Base-by-base conservation (phyloP, 2,888 invertebrate species). In the Dasysyrphus albostriatus region DNA sequence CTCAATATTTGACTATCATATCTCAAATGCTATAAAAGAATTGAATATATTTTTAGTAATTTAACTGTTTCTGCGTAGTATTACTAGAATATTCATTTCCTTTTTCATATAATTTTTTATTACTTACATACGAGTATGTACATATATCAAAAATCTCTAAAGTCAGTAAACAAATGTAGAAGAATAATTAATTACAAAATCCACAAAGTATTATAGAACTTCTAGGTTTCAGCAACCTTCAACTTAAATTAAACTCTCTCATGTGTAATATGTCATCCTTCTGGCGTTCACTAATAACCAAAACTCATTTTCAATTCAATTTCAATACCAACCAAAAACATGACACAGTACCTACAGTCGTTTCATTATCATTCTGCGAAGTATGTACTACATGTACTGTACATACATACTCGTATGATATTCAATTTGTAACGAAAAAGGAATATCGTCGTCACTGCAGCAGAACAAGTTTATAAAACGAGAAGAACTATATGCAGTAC, bases 271-370 rank as follows among this genome's bases (percentile, higher is more conserved):
- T 61, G 39, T 69, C 61, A 81, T 49, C 70, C 32, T 16, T 44
- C 24, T 70, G 47, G 58, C 39, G 39, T 29, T 49, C n/a, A 54
- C 19, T 59, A 67, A 24, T 39, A 65, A 44, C 24, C 51, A 19
- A 34, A 59, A 54, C 51, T 54, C n/a, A 74, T 80, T 67, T 74
- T n/a, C 19, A 47, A 69, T 81, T 67, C 44, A 69, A 76, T 61
- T 61, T 42, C 42, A 61, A 61, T 61, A 70, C 16, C 54, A 54
- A n/a, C 24, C 14, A 19, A 39, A 73, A 70, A 56, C 58, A 69
- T 47, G 47, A 73, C 61, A n/a, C 14, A n/a, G 3, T 51, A 51
- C 51, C 37, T 24, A 37, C 34, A 34, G 16, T 37, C 54, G 8
- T 19, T 67, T 19, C 16, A 44, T 24, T 49, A 44, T 69, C 59